A percentile compares a stretch with the other conserved stretches of the same genome.
Conservation (phyloP, 2,113 vertebrate species). For the Cervus canadensis region DNA sequence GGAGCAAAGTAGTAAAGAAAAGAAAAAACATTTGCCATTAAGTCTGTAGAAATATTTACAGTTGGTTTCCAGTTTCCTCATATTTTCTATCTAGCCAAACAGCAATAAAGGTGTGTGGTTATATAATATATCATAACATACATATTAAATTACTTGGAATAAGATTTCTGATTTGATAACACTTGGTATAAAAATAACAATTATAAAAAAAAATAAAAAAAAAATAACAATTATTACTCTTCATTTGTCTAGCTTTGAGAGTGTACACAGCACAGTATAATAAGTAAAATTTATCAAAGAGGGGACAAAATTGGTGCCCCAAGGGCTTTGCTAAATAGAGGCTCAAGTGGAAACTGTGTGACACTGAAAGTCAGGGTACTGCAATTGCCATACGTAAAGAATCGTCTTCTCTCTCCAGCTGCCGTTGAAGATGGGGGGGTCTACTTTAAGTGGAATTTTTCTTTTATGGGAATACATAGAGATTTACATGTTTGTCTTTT, state of each 20-base stretch:
- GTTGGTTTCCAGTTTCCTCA: conserved; percentile 61
- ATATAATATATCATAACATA: conserved; percentile 47
- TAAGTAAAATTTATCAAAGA: conserved; percentile 69
- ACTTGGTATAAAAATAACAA: conserved; percentile 72
- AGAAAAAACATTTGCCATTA: conserved; percentile 18
- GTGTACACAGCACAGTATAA: conserved; percentile 57
- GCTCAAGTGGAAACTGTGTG: conserved; percentile 7
- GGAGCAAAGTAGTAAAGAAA: conserved; percentile 20
- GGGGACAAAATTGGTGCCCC: conserved; percentile 48
- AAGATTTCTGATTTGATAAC: conserved; percentile 76
- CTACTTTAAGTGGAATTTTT: background rate
- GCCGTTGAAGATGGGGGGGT: accelerated
- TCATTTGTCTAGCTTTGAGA: conserved; percentile 69
- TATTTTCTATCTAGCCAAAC: conserved; percentile 71
- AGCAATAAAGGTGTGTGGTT: conserved; percentile 69
- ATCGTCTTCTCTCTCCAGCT: background rate
- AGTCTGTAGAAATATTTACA: conserved; percentile 61
- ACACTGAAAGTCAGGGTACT: background rate
- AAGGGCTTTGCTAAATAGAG: conserved; percentile 16
- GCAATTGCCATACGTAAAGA: background rate
- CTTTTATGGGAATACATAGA: background rate
- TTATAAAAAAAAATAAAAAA: conserved; percentile 17
- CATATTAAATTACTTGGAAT: conserved; percentile 75
- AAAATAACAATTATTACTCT: conserved; percentile 76
- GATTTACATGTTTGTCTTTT: background rate